Base-by-base conservation (phyloP, 2,797 vertebrate genomes). In the Limosa lapponica region DNA sequence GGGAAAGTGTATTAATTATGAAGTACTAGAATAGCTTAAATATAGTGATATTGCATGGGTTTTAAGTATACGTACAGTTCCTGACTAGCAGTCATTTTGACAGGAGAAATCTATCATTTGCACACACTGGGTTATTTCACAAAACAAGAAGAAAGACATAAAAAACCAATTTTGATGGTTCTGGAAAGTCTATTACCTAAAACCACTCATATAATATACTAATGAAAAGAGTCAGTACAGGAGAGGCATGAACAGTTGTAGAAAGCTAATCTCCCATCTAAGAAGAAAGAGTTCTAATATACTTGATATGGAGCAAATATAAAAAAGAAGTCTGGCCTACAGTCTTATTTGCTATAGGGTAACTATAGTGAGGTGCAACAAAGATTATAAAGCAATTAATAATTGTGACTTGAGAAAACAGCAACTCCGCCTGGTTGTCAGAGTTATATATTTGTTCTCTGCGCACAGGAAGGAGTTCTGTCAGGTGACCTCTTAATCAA, bases 401-500 rank as follows among this genome's bases (percentile, higher is more conserved):
- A 95, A 91, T 34, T 44, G 3, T 90, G 85, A 95, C 91, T 93
- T 96, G 59, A 87, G 48, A 96, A 97, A 96, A 95, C 64, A 93
- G 36, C 36, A 82, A 36, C 20, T 55, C 51, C 4, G 25, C 44
- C 55, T 84, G 46, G 16, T 70, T 84, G 51, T 64, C 72, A 77
- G 44, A 90, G 48, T 87, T 72, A 69, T 80, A 20, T 75, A 88
- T 95, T 95, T 94, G 62, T 64, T 93, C 71, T 92, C 25, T 2
- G 6, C 10, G 23, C 36, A 78, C 69, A 75, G 86, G 86, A 95
- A 95, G 46, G 43, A 67, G 55, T 89, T 93, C 49, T 93, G 85
- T 96, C 89, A 94, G 93, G 72, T 96, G 73, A 94, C 72, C 85
- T 91, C 58, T 93, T 88, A 93, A 51, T 95, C 85, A 93, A 92